A percentile compares a stretch with the other conserved stretches of the same genome.
Evolutionary conservation across 2,888 invertebrate species (phyloP).

Genomic region (Elysia crispata): DNA sequence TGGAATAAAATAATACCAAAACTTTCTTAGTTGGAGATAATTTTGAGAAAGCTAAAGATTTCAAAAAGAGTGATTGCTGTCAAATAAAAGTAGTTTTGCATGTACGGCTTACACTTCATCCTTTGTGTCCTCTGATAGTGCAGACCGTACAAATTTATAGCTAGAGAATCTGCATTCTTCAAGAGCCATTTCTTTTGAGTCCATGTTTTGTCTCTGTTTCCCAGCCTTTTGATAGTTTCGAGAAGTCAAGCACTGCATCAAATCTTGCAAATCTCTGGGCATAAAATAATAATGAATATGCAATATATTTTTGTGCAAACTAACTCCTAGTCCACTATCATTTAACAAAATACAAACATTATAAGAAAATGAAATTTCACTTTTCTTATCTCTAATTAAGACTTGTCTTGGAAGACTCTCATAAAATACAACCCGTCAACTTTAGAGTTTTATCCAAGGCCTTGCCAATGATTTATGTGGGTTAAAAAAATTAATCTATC

Average conservation of each 20-base stretch:
- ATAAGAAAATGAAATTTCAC: no score
- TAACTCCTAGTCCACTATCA: no score
- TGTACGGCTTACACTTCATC: neutral
- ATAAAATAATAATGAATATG: no score
- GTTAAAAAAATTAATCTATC: no score
- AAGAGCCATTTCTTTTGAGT: neutral
- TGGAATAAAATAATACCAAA: neutral
- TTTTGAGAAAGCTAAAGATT: neutral
- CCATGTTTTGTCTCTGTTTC: neutral
- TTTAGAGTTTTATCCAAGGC: no score
- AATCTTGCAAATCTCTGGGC: neutral
- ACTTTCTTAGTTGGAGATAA: neutral
- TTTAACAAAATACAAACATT: no score
- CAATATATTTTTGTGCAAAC: no score
- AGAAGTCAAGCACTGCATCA: conserved; percentile 13
- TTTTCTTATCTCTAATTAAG: no score
- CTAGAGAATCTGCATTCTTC: neutral
- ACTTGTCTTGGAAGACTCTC: no score
- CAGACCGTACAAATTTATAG: neutral
- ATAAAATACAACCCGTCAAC: no score
- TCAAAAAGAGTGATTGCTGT: neutral
- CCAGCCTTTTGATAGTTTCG: neutral
- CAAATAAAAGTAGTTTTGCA: neutral
- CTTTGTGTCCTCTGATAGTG: neutral
- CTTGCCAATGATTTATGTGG: no score